phyloP scores from a whole-genome alignment of 2,797 vertebrate genomes.

The Manis pentadactyla region DNA sequence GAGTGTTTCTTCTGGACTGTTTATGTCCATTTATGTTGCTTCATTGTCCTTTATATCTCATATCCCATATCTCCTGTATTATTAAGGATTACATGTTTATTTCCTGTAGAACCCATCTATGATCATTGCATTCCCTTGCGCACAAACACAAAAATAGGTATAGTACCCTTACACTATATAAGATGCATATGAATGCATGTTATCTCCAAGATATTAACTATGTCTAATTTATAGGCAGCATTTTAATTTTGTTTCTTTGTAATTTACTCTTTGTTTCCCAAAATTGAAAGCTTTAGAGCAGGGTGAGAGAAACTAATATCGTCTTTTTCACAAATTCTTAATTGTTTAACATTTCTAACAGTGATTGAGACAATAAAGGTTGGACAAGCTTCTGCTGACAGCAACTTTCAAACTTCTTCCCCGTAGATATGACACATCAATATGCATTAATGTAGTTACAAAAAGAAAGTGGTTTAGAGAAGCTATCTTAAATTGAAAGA shows the following conservation, averaged over 20 bases:
- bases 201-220: not conserved
- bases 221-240: not conserved
- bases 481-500: not conserved
- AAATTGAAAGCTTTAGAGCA: not conserved
- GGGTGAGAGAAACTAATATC: not conserved
- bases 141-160: not conserved
- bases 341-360: not conserved
- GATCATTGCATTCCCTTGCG: not conserved
- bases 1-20: not conserved
- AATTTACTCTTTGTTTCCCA: not conserved
- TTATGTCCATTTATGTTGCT: not conserved
- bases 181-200: not conserved
- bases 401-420: not conserved
- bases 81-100: not conserved
- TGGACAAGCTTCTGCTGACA: not conserved
- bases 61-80: not conserved
- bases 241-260: not conserved
- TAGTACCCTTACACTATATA: not conserved
- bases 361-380: not conserved
- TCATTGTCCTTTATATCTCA: not conserved
- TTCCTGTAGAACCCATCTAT: not conserved
- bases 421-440: not conserved
- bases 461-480: not conserved
- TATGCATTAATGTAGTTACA: not conserved
- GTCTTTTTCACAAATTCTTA: not conserved